A percentile compares a stretch with the other conserved stretches of the same genome.
phyloP scores from a whole-genome alignment of 2,797 vertebrate species.

The Pempheris klunzingeri region DNA sequence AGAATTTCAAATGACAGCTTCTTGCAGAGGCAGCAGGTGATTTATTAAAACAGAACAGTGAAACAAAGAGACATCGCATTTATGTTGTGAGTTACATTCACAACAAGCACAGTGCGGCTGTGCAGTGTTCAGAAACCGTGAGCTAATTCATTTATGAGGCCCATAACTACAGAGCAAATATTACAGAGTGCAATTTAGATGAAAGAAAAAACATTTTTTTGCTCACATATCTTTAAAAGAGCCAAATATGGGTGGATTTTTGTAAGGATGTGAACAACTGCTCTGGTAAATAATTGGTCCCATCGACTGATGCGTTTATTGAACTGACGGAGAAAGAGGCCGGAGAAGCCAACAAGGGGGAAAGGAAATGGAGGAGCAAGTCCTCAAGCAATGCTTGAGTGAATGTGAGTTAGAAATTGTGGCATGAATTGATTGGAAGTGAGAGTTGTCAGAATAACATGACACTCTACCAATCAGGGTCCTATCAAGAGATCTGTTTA shows the following conservation, averaged over 20 bases:
- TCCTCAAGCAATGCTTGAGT: slow-evolving; percentile 73
- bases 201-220: slow-evolving; percentile 27
- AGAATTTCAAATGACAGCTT: slow-evolving; percentile 77
- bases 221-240: not conserved
- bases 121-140: slow-evolving; percentile 29
- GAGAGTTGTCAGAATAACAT: slow-evolving; percentile 73
- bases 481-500: slow-evolving; percentile 68
- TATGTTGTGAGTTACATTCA: slow-evolving; percentile 46
- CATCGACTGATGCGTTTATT: slow-evolving; percentile 66
- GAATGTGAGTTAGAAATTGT: slow-evolving; percentile 72
- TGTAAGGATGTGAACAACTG: slow-evolving; percentile 33
- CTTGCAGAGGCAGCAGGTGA: slow-evolving; percentile 74
- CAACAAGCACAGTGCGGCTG: slow-evolving; percentile 35
- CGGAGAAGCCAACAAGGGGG: slow-evolving; percentile 44
- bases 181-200: slow-evolving; percentile 40
- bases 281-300: slow-evolving; percentile 64
- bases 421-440: slow-evolving; percentile 78
- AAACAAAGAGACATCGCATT: slow-evolving; percentile 65
- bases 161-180: slow-evolving; percentile 44
- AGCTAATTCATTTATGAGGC: slow-evolving; percentile 31
- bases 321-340: slow-evolving; percentile 50
- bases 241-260: slow-evolving; percentile 30
- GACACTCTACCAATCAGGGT: slow-evolving; percentile 72
- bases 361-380: slow-evolving; percentile 66
- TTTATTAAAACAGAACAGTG: slow-evolving; percentile 65